Conservation (phyloP, 1,140 invertebrate genomes). For the Zaprionus inermis region DNA sequence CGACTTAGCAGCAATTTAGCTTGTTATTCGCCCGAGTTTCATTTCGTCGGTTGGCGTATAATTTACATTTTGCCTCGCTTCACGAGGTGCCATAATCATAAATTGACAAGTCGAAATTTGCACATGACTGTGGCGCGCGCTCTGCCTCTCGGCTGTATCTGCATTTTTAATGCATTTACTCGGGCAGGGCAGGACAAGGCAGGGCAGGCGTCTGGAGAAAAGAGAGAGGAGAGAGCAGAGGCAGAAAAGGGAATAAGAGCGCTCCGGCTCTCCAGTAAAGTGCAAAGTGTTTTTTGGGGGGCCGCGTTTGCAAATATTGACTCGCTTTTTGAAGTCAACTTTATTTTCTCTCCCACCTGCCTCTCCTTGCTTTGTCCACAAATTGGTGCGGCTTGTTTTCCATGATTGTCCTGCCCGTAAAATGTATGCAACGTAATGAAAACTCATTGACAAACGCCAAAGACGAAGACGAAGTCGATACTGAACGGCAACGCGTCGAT, state of each 20-base stretch:
- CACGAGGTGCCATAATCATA: conserved; percentile 82
- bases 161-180: conserved; percentile 75
- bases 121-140: conserved; percentile 55
- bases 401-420: conserved; percentile 59
- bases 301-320: conserved; percentile 60
- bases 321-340: conserved; percentile 37
- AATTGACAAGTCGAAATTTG: conserved; percentile 82
- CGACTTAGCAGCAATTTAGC: conserved; percentile 61
- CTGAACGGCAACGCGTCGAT: conserved; percentile 36
- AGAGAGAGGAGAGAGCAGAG: not conserved
- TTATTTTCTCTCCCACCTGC: conserved; percentile 8
- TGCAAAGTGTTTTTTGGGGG: conserved; percentile 62
- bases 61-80: conserved; percentile 79
- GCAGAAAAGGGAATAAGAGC: not conserved
- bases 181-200: not conserved
- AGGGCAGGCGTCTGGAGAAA: no score
- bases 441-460: conserved; percentile 67
- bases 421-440: conserved; percentile 79
- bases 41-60: conserved; percentile 71
- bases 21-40: conserved; percentile 75
- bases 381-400: conserved; percentile 76
- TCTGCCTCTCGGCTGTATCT: conserved; percentile 53
- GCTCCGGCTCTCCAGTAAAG: conserved; percentile 59
- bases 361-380: conserved; percentile 31
- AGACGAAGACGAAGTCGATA: conserved; percentile 9